Conservation (phyloP, 2,113 vertebrate genomes). For the Lonchura striata region DNA sequence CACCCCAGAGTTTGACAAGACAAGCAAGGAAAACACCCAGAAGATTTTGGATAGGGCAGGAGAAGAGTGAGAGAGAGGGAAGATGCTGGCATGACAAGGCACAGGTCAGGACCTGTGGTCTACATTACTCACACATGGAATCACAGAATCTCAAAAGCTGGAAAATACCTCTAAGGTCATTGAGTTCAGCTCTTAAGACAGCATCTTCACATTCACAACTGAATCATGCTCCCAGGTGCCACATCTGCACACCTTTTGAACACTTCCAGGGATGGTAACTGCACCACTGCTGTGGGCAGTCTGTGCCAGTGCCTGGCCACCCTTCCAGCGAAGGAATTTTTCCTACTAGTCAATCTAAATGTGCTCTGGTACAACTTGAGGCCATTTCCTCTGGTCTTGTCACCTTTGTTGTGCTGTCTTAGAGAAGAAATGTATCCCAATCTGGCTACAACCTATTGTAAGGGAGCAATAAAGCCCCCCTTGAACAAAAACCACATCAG, state of each 20-base stretch:
- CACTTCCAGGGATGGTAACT: background rate
- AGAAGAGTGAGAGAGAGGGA: rapidly evolving
- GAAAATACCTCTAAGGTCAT: background rate
- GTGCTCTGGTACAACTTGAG: background rate
- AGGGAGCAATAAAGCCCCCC: background rate
- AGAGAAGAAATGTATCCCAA: background rate
- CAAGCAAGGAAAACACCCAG: background rate
- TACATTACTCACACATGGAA: background rate
- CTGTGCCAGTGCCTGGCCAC: background rate
- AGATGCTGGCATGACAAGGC: background rate
- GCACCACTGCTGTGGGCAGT: background rate
- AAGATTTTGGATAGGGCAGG: background rate
- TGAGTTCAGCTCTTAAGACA: background rate
- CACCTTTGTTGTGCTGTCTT: background rate
- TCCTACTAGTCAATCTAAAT: background rate
- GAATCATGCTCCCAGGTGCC: background rate
- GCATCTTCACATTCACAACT: background rate
- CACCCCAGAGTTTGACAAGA: background rate
- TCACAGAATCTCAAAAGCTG: rapidly evolving
- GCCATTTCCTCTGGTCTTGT: background rate
- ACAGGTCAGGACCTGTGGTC: background rate
- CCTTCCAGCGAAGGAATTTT: background rate
- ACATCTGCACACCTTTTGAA: background rate
- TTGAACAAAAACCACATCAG: background rate
- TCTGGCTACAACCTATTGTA: background rate